A percentile compares a stretch with the other conserved stretches of the same genome.
phyloP scores from a whole-genome alignment of 2,888 invertebrate genomes.

The Oasisia sp. region DNA sequence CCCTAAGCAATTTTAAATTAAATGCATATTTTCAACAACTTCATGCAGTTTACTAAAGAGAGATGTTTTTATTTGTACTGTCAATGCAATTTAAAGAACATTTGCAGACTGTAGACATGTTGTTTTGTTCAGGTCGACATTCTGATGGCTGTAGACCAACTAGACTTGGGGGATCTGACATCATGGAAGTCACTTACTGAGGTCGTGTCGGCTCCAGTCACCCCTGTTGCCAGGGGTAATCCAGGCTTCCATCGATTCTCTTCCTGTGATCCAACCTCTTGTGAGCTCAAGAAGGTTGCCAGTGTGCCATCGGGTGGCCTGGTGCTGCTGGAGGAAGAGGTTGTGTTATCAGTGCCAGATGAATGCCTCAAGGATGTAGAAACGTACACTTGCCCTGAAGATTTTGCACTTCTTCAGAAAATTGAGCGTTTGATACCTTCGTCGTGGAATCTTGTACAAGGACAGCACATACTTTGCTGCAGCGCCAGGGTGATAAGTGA shows the following conservation, averaged over 20 bases:
- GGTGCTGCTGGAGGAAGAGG: neutral
- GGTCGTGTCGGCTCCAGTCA: slow-evolving; percentile 9
- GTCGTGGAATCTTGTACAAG: neutral
- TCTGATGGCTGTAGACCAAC: neutral
- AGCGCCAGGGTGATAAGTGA: slow-evolving; percentile 14
- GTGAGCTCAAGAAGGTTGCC: neutral
- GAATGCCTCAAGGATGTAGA: neutral
- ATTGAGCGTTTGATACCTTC: neutral
- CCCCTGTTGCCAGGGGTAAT: neutral
- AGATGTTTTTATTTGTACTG: no score
- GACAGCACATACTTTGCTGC: neutral
- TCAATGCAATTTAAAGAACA: neutral
- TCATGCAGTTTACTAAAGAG: no score
- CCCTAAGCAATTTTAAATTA: no score
- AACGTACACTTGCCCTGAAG: slow-evolving; percentile 30
- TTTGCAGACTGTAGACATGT: neutral
- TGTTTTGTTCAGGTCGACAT: neutral
- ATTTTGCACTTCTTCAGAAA: slow-evolving; percentile 28
- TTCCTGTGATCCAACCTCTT: neutral
- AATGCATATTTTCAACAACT: no score
- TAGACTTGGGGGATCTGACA: neutral
- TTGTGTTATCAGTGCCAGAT: neutral
- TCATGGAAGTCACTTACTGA: neutral
- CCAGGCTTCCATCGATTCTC: neutral
- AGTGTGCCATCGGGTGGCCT: neutral